Evolutionary conservation across 2,888 invertebrate species (phyloP).

Genomic region (Synanthedon formicaeformis): DNA sequence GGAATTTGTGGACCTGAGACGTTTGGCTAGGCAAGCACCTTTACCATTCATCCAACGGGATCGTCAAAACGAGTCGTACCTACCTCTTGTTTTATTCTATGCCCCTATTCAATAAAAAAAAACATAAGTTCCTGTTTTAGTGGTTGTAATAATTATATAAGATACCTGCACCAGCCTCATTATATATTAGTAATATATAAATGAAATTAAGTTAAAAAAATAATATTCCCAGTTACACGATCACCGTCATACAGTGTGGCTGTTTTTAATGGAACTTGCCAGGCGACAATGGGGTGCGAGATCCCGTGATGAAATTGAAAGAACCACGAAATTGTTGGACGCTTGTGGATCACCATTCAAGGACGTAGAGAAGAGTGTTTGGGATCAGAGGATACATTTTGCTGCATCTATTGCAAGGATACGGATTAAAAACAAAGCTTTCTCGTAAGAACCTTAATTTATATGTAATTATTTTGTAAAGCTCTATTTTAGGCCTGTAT

Average conservation of each 20-base stretch:
- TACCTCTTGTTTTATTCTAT: too few species aligned
- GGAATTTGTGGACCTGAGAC: too few species aligned
- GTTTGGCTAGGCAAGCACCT: too few species aligned
- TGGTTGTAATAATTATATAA: too few species aligned
- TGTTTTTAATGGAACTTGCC: constrained; percentile 78
- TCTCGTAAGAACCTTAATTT: constrained; percentile 47
- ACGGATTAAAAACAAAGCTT: constrained; percentile 79
- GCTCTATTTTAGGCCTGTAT: neutral
- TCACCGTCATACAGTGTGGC: constrained; percentile 66
- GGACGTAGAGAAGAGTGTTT: constrained; percentile 73
- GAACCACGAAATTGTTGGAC: constrained; percentile 30
- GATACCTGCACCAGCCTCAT: too few species aligned
- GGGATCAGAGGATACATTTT: constrained; percentile 75
- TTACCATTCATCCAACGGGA: too few species aligned
- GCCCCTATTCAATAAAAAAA: too few species aligned
- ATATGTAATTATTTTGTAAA: neutral
- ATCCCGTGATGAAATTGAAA: constrained; percentile 32
- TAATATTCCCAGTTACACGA: constrained; percentile 23
- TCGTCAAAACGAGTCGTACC: too few species aligned
- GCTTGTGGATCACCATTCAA: constrained; percentile 44
- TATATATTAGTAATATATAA: too few species aligned
- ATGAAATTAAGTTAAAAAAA: too few species aligned
- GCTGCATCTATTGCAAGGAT: constrained; percentile 83
- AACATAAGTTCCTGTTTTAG: too few species aligned
- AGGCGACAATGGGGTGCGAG: constrained; percentile 70